Percentiles rank a stretch among this genome's conserved stretches.
Conservation (phyloP, 2,113 vertebrate species). For the Sminthopsis crassicaudata region DNA sequence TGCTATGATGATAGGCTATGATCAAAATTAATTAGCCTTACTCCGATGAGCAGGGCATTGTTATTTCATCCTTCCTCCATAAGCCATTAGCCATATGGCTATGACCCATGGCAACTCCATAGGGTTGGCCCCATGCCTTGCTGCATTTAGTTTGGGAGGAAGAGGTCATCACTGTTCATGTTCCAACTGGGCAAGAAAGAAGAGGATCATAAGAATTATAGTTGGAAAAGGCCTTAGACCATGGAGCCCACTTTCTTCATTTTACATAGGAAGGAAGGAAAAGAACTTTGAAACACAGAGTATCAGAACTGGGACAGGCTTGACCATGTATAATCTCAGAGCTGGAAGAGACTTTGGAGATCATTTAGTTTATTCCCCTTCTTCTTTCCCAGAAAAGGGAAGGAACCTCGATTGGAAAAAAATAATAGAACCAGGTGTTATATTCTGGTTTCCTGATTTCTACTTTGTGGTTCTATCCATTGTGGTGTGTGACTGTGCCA, state of each 20-base stretch:
- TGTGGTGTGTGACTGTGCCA: not conserved
- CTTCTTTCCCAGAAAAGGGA: not conserved
- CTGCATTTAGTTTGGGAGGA: not conserved
- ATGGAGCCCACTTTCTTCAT: not conserved
- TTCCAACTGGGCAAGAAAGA: not conserved
- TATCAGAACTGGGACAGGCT: not conserved
- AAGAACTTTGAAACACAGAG: not conserved
- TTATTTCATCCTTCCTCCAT: constrained; percentile 62
- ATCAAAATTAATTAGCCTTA: constrained; percentile 83
- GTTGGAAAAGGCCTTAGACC: not conserved
- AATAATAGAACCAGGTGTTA: not conserved
- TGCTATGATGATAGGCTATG: constrained; percentile 78
- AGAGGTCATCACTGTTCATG: not conserved
- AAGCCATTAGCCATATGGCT: constrained; percentile 38
- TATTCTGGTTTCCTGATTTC: not conserved
- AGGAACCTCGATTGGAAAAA: not conserved
- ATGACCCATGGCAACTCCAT: not conserved
- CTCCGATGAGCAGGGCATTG: constrained; percentile 78
- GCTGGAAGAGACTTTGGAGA: not conserved
- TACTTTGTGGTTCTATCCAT: not conserved
- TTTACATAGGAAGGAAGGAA: not conserved
- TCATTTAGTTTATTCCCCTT: not conserved
- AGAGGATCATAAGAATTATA: not conserved
- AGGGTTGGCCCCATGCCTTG: not conserved
- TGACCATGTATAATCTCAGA: not conserved